These are phyloP conservation scores for Cephus sareptanus DNA, from an alignment of 2,888 invertebrate species.

Conservation along the genomic window DNA sequence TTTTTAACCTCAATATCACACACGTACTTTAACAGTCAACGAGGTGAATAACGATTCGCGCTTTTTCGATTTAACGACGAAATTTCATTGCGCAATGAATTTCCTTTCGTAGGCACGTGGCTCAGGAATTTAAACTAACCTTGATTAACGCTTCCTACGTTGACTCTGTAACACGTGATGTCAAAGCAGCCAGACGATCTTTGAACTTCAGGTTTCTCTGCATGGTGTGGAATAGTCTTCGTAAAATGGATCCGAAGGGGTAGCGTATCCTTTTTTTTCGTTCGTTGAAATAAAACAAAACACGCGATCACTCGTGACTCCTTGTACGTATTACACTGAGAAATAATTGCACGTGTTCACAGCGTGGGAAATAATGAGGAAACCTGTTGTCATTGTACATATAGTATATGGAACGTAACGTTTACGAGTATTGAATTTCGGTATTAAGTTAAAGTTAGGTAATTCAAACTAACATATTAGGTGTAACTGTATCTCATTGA, in stretches of 20 bases:
- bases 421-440: background rate
- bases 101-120: background rate
- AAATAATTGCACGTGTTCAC: background rate
- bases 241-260: background rate
- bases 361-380: background rate
- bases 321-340: background rate
- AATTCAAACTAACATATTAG: background rate
- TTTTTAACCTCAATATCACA: background rate
- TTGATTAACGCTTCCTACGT: conserved; percentile 52
- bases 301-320: background rate
- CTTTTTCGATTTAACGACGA: no score
- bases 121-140: conserved; percentile 38
- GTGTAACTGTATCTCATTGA: background rate
- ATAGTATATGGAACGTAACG: background rate
- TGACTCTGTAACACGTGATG: conserved; percentile 44
- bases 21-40: no score
- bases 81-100: background rate
- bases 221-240: background rate
- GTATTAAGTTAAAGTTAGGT: background rate
- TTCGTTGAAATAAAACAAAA: background rate
- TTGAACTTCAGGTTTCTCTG: background rate
- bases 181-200: background rate
- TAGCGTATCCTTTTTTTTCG: background rate
- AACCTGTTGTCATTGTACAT: background rate
- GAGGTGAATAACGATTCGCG: no score